These are phyloP conservation scores for Irena cyanogastra DNA, from an alignment of 2,113 vertebrate species.

Conservation along the genomic window DNA sequence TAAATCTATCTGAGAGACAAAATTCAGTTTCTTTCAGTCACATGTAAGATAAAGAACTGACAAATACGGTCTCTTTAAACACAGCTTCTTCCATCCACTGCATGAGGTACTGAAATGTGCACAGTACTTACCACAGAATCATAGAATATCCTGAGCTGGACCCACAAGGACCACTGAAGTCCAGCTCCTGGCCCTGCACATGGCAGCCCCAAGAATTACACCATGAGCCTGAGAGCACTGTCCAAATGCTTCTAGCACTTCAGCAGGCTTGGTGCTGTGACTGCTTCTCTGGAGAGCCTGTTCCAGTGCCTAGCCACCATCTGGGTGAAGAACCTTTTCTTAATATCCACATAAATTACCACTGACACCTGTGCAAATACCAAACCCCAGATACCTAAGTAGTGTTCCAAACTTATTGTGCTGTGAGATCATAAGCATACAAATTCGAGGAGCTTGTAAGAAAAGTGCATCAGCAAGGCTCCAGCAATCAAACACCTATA, in stretches of 20 bases:
- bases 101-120: not conserved
- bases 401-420: fast-evolving
- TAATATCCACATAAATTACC: not conserved
- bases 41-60: not conserved
- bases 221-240: not conserved
- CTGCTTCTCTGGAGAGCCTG: not conserved
- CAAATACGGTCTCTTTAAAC: not conserved
- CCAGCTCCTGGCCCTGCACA: not conserved
- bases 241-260: not conserved
- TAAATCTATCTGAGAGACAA: not conserved
- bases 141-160: not conserved
- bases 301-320: not conserved
- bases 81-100: not conserved
- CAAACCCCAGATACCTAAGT: not conserved
- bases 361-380: not conserved
- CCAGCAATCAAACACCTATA: not conserved
- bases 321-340: not conserved
- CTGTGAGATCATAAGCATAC: not conserved
- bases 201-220: not conserved
- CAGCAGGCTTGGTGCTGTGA: not conserved
- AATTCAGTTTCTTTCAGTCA: not conserved
- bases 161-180: not conserved
- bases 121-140: not conserved
- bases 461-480: not conserved
- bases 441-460: not conserved